phyloP scores from a whole-genome alignment of 2,888 invertebrate species.

The Leucozona laternaria region DNA sequence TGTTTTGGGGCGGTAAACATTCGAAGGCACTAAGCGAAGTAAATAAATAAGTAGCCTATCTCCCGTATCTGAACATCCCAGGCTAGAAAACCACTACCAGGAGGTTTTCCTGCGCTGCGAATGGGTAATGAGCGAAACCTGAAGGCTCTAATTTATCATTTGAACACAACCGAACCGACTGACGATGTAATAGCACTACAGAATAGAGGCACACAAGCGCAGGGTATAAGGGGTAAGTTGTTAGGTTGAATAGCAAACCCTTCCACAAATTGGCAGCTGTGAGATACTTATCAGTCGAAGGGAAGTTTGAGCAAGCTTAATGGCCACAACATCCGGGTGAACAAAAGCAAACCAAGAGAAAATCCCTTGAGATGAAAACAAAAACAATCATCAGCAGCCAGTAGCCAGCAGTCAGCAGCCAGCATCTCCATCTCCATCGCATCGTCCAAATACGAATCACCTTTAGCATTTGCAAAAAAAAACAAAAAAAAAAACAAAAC shows the following conservation, averaged over 20 bases:
- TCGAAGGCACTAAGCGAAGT: slow-evolving; percentile 35
- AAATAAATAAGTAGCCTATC: slow-evolving; percentile 47
- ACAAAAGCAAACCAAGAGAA: slow-evolving; percentile 51
- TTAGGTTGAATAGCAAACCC: slow-evolving; percentile 35
- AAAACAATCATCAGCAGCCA: slow-evolving; percentile 23
- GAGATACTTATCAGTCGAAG: slow-evolving; percentile 1
- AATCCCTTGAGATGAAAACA: slow-evolving; percentile 55
- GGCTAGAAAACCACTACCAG: slow-evolving; percentile 45
- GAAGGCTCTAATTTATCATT: slow-evolving; percentile 70
- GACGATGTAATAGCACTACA: background rate
- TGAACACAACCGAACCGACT: slow-evolving; percentile 37
- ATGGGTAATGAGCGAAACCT: slow-evolving; percentile 64
- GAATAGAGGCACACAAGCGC: background rate
- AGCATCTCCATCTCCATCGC: background rate
- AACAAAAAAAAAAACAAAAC: background rate
- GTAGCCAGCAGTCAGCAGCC: slow-evolving; percentile 8
- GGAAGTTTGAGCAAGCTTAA: slow-evolving; percentile 50
- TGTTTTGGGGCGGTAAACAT: slow-evolving; percentile 14
- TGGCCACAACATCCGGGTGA: slow-evolving; percentile 61
- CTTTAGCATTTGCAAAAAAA: background rate
- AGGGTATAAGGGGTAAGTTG: background rate
- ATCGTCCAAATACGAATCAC: slow-evolving; percentile 17
- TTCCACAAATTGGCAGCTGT: slow-evolving; percentile 43
- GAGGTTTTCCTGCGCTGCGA: slow-evolving; percentile 36
- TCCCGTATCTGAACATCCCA: slow-evolving; percentile 31